A percentile compares a stretch with the other conserved stretches of the same genome.
Conservation (phyloP, 2,888 invertebrate species). For the Idaea straminata region DNA sequence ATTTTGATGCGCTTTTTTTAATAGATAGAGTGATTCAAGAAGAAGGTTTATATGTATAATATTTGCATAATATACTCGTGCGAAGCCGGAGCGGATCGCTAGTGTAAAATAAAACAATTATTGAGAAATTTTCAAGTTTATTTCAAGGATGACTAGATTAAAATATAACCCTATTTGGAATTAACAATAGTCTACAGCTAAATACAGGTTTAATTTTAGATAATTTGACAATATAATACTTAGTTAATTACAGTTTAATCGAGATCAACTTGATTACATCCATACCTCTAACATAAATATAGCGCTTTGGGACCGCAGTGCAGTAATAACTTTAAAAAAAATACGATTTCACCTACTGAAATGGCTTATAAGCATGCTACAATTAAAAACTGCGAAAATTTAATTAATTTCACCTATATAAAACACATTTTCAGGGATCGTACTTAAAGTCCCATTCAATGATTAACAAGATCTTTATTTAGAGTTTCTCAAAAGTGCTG, state of each 20-base stretch:
- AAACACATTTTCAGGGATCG: background rate
- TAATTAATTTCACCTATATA: background rate
- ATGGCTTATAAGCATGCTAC: background rate
- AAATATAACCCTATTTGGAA: slow-evolving; percentile 31
- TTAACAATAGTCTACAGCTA: slow-evolving; percentile 26
- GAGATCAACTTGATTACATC: slow-evolving; percentile 6
- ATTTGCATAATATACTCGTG: no score
- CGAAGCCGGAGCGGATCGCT: no score
- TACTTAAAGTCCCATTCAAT: background rate
- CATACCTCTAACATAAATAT: background rate
- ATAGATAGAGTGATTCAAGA: no score
- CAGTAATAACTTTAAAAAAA: background rate
- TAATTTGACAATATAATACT: slow-evolving; percentile 21
- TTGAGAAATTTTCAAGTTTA: slow-evolving; percentile 41
- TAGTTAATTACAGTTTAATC: slow-evolving; percentile 20
- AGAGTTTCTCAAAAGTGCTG: background rate
- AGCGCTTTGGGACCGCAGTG: background rate
- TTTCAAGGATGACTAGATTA: slow-evolving; percentile 40
- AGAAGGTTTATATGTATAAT: no score
- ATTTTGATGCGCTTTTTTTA: no score
- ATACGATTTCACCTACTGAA: background rate
- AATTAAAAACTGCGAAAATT: background rate
- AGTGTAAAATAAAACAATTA: slow-evolving; percentile 27
- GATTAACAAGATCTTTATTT: background rate
- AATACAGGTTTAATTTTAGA: slow-evolving; percentile 10